Percentiles rank a stretch among this genome's conserved stretches.
Conservation (phyloP, 2,113 vertebrate genomes). For the Xiphophorus maculatus region DNA sequence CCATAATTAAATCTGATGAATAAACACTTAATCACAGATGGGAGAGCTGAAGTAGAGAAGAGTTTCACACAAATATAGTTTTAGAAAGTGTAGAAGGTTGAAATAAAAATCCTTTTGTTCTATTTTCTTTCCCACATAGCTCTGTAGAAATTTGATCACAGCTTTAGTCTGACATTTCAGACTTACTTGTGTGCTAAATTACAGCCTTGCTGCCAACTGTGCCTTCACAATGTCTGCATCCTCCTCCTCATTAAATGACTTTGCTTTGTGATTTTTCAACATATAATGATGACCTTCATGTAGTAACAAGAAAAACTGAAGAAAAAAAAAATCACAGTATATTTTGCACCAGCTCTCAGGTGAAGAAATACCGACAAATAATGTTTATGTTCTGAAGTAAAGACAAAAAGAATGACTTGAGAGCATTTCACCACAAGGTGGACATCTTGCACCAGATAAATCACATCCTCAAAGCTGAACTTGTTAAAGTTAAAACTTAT, state of each 20-base stretch:
- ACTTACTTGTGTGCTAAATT: too few relatives aligned
- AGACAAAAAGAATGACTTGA: background rate
- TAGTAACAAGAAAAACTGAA: background rate
- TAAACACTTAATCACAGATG: too few relatives aligned
- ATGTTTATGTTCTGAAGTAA: background rate
- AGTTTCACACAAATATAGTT: background rate
- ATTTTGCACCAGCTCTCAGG: too few relatives aligned
- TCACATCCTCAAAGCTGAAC: background rate
- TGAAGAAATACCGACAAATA: background rate
- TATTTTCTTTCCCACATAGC: background rate
- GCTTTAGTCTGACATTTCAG: background rate
- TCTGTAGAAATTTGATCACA: background rate
- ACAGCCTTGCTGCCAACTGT: background rate
- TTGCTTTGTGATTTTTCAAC: background rate
- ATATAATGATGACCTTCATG: background rate
- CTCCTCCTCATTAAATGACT: background rate
- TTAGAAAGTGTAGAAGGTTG: background rate
- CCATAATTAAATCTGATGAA: too few relatives aligned
- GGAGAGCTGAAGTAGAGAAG: too few relatives aligned
- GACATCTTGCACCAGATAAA: constrained; percentile 23
- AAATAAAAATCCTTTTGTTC: background rate
- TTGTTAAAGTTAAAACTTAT: background rate
- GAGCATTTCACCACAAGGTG: constrained; percentile 34
- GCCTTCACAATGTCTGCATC: background rate
- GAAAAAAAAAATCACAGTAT: too few relatives aligned